Evolutionary conservation across 2,888 invertebrate species (phyloP).

Genomic region (Salpingus planirostris): DNA sequence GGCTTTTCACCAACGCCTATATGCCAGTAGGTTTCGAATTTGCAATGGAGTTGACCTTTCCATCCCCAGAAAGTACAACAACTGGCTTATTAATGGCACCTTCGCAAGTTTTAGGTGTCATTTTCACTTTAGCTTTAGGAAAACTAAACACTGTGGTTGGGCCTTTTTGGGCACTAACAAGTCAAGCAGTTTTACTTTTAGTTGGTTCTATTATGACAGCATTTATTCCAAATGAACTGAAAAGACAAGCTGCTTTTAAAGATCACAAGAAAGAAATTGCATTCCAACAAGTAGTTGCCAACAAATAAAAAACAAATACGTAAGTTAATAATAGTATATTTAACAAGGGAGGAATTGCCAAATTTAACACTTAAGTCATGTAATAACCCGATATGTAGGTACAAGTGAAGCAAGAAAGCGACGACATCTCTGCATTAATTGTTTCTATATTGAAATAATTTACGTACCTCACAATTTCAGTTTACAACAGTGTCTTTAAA

Average conservation of each 20-base stretch:
- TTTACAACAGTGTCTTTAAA: too few species aligned
- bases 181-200: constrained; percentile 18
- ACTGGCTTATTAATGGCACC: constrained; percentile 26
- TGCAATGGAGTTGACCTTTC: constrained; percentile 28
- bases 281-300: too few species aligned
- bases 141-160: constrained; percentile 17
- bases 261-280: constrained; percentile 5
- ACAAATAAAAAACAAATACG: too few species aligned
- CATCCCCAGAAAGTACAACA: constrained; percentile 26
- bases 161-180: constrained; percentile 23
- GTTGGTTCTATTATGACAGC: constrained; percentile 22
- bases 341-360: too few species aligned
- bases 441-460: too few species aligned
- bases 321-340: too few species aligned
- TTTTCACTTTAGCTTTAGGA: constrained; percentile 18
- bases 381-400: too few species aligned
- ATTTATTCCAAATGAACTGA: constrained; percentile 22
- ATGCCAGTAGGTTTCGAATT: constrained; percentile 27
- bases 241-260: constrained; percentile 25
- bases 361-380: too few species aligned
- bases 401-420: too few species aligned
- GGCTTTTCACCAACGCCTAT: constrained; percentile 25
- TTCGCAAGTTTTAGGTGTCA: constrained; percentile 24
- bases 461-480: too few species aligned
- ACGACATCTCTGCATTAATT: too few species aligned